These are phyloP conservation scores for Stenopsyche tienmushanensis DNA, from an alignment of 1,140 invertebrate genomes.

Conservation along the genomic window DNA sequence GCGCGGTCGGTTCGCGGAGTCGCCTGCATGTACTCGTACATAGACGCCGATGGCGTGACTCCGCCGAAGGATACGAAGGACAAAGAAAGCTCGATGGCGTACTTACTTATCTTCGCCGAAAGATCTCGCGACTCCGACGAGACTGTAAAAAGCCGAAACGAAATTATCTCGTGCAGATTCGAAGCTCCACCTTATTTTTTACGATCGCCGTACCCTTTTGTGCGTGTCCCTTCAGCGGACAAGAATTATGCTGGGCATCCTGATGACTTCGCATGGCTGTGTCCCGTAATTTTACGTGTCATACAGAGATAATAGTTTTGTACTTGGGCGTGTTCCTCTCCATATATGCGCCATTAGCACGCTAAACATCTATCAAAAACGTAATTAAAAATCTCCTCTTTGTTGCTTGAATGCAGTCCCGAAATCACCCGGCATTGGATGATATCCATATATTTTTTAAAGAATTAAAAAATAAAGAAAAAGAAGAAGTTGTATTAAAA, in stretches of 20 bases:
- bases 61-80: too few species aligned
- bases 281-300: conserved; percentile 20
- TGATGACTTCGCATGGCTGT: conserved; percentile 11
- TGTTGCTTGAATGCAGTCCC: neutral
- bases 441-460: too few species aligned
- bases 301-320: conserved; percentile 20
- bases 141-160: too few species aligned
- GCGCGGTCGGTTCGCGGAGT: too few species aligned
- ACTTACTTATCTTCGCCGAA: too few species aligned
- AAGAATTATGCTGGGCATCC: too few species aligned
- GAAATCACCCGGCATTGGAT: too few species aligned
- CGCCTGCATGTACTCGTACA: too few species aligned
- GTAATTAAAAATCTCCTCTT: neutral
- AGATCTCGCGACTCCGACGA: neutral
- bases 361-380: neutral
- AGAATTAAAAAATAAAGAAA: too few species aligned
- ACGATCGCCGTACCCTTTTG: neutral
- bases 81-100: neutral
- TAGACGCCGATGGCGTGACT: neutral
- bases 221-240: neutral
- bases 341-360: neutral
- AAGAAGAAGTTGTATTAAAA: too few species aligned
- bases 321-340: neutral
- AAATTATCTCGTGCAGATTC: neutral
- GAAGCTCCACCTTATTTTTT: neutral